Base-by-base conservation (phyloP, 2,888 invertebrate genomes). In the Linhomoeus sp. region DNA sequence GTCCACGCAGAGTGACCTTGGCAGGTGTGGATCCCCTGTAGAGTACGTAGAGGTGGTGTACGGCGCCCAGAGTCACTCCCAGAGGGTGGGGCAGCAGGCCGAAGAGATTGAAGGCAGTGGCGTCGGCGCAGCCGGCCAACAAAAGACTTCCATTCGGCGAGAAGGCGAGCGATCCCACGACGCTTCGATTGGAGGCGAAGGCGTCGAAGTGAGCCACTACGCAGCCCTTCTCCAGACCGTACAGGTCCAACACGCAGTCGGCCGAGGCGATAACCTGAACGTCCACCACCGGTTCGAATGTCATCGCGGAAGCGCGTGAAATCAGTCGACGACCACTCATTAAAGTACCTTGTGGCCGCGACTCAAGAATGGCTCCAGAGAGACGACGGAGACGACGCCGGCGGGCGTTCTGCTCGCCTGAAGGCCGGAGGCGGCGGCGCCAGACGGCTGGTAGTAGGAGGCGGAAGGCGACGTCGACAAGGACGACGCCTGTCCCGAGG, bases 1-100 rank as follows among this genome's bases (percentile, higher is more conserved):
- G n/a, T n/a, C n/a, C n/a, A n/a, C n/a, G n/a, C n/a, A n/a, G n/a
- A n/a, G n/a, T n/a, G n/a, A 90, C 88, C 75, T 81, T 84, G 44
- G 92, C 88, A 41, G 85, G 83, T 0, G 94, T 94, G 60, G 88
- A 92, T 3, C 94, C 94, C 39, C 94, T 66, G 66, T 90, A 86
- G 52, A 97, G 70, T 33, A 86, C 79, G 64, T 97, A 97, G 38
- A 97, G 71, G 69, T 97, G 97, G 65, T 94, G 71, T 2, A 71
- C 70, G 7, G 68, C 65, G 7, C 87, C 84, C 49, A 87, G 70
- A 23, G 80, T 76, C 1, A 56, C 44, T n/a, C 84, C 82, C 44
- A 80, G 78, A 0, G 87, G 83, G 72, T 92, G 92, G 0, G 90
- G 82, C 62, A 87, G 82, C 55, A 97, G 77, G 49, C 85, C 75